A percentile compares a stretch with the other conserved stretches of the same genome.
Evolutionary conservation across 1,140 invertebrate species (phyloP).

Genomic region (Portunus trituberculatus): DNA sequence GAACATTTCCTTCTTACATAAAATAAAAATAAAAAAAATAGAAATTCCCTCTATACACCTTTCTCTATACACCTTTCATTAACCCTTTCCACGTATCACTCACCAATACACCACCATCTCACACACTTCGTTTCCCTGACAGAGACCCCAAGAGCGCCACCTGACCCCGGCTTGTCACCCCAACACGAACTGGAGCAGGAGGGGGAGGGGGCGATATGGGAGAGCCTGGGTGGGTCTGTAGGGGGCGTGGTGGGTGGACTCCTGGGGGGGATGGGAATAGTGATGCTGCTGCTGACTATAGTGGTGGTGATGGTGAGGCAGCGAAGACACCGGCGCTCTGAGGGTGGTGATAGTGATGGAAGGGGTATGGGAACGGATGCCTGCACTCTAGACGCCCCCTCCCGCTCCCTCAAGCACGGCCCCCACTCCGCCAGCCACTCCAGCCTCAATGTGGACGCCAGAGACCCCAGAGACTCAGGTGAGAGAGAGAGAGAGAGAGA

Average conservation of each 20-base stretch:
- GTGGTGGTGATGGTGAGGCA: constrained; percentile 8
- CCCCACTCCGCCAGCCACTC: constrained; percentile 47
- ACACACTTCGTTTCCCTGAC: background rate
- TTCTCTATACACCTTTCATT: background rate
- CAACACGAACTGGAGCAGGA: background rate
- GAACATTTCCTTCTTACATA: too few species aligned
- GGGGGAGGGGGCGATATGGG: constrained; percentile 30
- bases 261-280: constrained; percentile 31
- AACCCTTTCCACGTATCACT: background rate
- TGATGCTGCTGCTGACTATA: constrained; percentile 40
- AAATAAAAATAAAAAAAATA: too few species aligned
- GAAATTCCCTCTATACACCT: too few species aligned
- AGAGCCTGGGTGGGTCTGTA: constrained; percentile 38
- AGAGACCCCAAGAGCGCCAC: background rate
- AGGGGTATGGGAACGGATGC: background rate
- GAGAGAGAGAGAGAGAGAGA: background rate
- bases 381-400: background rate
- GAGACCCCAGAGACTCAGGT: constrained; percentile 34
- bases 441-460: background rate
- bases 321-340: background rate
- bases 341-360: background rate
- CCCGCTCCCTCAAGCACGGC: background rate
- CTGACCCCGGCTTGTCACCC: background rate
- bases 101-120: background rate
- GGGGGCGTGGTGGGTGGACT: constrained; percentile 48